Evolutionary conservation across 2,888 invertebrate genomes (phyloP).

Genomic region (Catocala nupta): DNA sequence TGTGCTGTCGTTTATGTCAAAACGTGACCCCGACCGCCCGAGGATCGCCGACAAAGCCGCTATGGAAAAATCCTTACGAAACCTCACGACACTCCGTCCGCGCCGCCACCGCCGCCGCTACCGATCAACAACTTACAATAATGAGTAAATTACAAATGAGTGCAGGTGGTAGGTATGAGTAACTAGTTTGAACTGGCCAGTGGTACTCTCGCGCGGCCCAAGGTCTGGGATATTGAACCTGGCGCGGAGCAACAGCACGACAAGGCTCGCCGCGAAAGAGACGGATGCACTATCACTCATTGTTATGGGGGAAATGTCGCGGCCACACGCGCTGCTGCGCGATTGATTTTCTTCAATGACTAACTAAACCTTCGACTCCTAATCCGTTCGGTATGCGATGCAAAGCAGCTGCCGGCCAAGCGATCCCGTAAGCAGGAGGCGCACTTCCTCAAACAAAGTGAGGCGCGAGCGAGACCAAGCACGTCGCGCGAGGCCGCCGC

Average conservation of each 20-base stretch:
- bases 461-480: slow-evolving; percentile 50
- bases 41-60: slow-evolving; percentile 64
- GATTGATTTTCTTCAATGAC: slow-evolving; percentile 69
- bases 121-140: slow-evolving; percentile 66
- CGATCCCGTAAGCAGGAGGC: slow-evolving; percentile 72
- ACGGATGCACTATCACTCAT: slow-evolving; percentile 84
- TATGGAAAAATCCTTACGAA: slow-evolving; percentile 66
- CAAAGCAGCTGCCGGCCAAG: slow-evolving; percentile 69
- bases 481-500: slow-evolving; percentile 15
- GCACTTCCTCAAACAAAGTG: slow-evolving; percentile 78
- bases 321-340: slow-evolving; percentile 75
- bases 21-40: slow-evolving; percentile 70
- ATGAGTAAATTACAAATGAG: slow-evolving; percentile 72
- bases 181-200: slow-evolving; percentile 80
- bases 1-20: slow-evolving; percentile 72
- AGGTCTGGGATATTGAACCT: slow-evolving; percentile 87
- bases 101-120: slow-evolving; percentile 28
- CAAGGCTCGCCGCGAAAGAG: slow-evolving; percentile 81
- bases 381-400: slow-evolving; percentile 77
- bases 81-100: slow-evolving; percentile 36
- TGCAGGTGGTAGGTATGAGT: slow-evolving; percentile 76
- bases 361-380: slow-evolving; percentile 71
- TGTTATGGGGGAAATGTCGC: slow-evolving; percentile 84
- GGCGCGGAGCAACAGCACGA: slow-evolving; percentile 79
- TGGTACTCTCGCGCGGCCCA: slow-evolving; percentile 79